Percentiles rank a stretch among this genome's conserved stretches.
Conservation (phyloP, 2,797 vertebrate species). For the Antrozous pallidus region DNA sequence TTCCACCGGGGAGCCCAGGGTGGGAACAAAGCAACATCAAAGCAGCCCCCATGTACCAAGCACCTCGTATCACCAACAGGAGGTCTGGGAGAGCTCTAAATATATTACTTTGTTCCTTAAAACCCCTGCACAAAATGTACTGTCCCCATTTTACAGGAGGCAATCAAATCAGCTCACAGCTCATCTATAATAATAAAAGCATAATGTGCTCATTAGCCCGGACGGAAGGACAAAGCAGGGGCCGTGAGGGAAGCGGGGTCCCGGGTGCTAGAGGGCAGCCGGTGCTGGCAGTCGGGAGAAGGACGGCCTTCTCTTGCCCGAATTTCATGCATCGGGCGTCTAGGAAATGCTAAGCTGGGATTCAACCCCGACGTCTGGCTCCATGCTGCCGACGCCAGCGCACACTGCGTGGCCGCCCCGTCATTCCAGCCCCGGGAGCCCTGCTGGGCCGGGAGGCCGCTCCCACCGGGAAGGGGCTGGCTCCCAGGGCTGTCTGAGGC, state of each 20-base stretch:
- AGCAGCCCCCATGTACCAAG: not conserved
- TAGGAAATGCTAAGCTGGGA: not conserved
- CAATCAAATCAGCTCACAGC: not conserved
- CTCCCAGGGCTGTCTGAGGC: not conserved
- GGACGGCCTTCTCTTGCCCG: too few species aligned
- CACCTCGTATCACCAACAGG: not conserved
- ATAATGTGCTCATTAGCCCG: too few species aligned
- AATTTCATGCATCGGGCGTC: too few species aligned
- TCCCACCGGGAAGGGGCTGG: not conserved
- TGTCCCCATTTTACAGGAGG: not conserved
- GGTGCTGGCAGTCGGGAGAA: too few species aligned
- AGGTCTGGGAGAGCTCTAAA: not conserved
- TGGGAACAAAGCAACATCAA: not conserved
- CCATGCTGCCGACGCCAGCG: too few species aligned
- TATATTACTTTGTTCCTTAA: not conserved
- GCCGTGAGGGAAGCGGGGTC: too few species aligned
- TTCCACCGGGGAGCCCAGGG: not conserved
- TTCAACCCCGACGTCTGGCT: not conserved
- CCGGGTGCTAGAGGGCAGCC: too few species aligned
- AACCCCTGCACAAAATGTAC: not conserved
- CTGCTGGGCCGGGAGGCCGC: too few species aligned
- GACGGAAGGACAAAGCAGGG: accelerated
- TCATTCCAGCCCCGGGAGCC: not conserved
- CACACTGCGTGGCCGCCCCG: not conserved
- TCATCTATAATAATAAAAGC: too few species aligned